Base-by-base conservation (phyloP, 2,888 invertebrate genomes). In the Loripinus fragilis region DNA sequence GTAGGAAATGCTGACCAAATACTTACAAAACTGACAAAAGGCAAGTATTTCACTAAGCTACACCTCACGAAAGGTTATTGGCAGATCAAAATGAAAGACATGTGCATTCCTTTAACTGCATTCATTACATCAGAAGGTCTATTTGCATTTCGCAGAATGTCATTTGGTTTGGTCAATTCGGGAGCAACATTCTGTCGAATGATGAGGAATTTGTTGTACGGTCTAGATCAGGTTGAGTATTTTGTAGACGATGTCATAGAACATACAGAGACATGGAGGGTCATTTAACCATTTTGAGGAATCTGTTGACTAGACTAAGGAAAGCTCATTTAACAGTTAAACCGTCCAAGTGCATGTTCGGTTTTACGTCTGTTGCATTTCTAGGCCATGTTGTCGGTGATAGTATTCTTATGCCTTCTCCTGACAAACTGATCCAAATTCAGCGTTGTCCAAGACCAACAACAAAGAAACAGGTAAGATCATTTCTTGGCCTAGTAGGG, bases 1-100 rank as follows among this genome's bases (percentile, higher is more conserved):
- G 77, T 86, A 68, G 72, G 70, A 7, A 74, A 81, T 33, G n/a
- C 73, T 0, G 87, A 85, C 1, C 66, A 71, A 17, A 71, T 86
- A 0, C 52, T 74, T 23, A n/a, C 30, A 8, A 67, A 60, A 30
- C 15, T 74, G 52, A 28, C n/a, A 10, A 35, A 35, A 35, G 38
- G n/a, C 38, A 41, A 35, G 35, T 66, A 23, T 35, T 67, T 74
- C 35, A n/a, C 66, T 17, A 74, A 74, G 28, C n/a, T 74, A 28
- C 28, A 68, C 23, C 35, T 30, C 3, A 15, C 66, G n/a, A 66
- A 66, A 35, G 66, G 66, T 10, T 66, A 35, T n/a, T 66, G 66
- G 66, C 66, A 66, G 20, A 66, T 66, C 35, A 15, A 15, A 8
- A n/a, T 66, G 23, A 35, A 66, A 35, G n/a, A 35, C 5, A 5